phyloP scores from a whole-genome alignment of 2,113 vertebrate species.

The Rana temporaria region DNA sequence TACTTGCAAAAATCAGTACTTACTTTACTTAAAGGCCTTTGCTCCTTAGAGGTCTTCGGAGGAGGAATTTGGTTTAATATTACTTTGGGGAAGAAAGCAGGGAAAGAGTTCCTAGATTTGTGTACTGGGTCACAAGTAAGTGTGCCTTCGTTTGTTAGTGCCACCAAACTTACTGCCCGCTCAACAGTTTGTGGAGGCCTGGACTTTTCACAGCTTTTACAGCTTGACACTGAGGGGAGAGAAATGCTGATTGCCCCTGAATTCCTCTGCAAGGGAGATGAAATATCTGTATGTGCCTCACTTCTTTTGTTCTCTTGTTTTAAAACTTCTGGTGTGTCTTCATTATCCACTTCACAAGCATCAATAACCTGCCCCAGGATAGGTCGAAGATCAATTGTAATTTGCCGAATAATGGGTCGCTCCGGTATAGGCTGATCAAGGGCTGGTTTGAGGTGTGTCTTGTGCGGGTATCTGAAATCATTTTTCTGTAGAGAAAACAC shows the following conservation, averaged over 20 bases:
- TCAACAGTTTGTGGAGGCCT: not conserved
- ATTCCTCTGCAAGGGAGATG: too few relatives aligned
- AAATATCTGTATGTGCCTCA: not conserved
- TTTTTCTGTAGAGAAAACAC: not conserved
- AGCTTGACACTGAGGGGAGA: conserved; percentile 7
- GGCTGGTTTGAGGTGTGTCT: not conserved
- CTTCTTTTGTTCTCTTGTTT: not conserved
- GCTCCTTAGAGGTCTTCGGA: not conserved
- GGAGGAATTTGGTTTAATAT: not conserved
- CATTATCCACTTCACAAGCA: rapidly evolving
- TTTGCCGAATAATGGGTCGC: conserved; percentile 43
- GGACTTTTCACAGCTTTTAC: not conserved
- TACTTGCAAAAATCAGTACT: not conserved
- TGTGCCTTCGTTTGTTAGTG: conserved; percentile 22
- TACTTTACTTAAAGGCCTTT: not conserved
- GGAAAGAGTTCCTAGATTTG: not conserved
- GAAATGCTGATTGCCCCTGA: not conserved
- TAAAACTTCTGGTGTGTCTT: not conserved
- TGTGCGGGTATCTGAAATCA: not conserved
- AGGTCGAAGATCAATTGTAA: conserved; percentile 64
- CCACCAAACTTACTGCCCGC: conserved; percentile 40
- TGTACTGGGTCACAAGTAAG: not conserved
- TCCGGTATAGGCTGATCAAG: not conserved
- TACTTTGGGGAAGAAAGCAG: conserved; percentile 15
- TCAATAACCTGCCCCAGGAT: conserved; percentile 62